Percentiles rank a stretch among this genome's conserved stretches.
Conservation (phyloP, 2,113 vertebrate genomes). For the Silurus meridionalis region DNA sequence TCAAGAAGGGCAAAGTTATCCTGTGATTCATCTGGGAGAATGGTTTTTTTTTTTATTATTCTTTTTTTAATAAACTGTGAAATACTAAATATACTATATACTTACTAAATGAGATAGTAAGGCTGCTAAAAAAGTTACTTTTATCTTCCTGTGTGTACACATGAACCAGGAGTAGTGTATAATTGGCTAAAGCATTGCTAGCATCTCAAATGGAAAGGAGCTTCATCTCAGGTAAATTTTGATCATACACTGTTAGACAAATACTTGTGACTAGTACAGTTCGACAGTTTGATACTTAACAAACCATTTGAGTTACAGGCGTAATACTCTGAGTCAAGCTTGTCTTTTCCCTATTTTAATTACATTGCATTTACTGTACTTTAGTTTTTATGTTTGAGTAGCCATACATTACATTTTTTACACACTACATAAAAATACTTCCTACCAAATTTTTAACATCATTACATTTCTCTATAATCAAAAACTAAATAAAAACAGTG, state of each 20-base stretch:
- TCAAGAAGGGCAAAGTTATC: background rate
- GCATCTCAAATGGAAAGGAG: background rate
- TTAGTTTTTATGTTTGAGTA: background rate
- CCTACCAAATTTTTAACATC: background rate
- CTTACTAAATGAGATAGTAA: background rate
- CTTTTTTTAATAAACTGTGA: background rate
- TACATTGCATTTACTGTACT: background rate
- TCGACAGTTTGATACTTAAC: background rate
- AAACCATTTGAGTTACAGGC: background rate
- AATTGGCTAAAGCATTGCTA: background rate
- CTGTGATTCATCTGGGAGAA: background rate
- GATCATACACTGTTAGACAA: background rate
- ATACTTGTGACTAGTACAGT: background rate
- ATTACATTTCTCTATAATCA: background rate
- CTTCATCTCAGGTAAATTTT: background rate
- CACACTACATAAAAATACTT: background rate
- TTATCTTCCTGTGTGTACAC: background rate
- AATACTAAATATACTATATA: too few relatives aligned
- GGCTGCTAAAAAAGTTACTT: background rate
- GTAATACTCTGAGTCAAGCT: background rate
- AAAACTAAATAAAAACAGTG: background rate
- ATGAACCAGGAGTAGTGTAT: background rate
- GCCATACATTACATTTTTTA: background rate
- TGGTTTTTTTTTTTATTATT: background rate
- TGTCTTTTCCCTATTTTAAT: background rate